Conservation (phyloP, 2,797 vertebrate genomes). For the Bovichtus variegatus region DNA sequence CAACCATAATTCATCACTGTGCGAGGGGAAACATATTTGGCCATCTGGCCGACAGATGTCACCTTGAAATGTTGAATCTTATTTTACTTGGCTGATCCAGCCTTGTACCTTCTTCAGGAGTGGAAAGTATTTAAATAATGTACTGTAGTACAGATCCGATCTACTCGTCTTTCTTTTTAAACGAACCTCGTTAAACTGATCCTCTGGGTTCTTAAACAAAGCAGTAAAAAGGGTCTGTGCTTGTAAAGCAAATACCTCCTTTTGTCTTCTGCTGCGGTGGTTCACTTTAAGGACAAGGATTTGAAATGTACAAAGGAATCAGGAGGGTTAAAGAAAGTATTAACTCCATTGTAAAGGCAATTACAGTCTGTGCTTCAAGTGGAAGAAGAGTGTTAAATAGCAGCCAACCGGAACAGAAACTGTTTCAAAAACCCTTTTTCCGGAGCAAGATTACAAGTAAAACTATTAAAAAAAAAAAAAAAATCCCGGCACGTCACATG, state of each 20-base stretch:
- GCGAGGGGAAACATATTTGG: constrained; percentile 10
- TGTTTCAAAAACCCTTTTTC: too few species aligned
- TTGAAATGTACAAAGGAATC: not conserved
- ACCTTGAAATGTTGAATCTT: constrained; percentile 45
- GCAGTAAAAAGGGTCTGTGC: not conserved
- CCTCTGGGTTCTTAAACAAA: constrained; percentile 17
- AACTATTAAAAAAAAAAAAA: too few species aligned
- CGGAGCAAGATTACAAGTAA: too few species aligned
- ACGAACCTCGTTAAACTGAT: constrained; percentile 5
- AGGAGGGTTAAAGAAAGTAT: too few species aligned
- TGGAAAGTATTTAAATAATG: not conserved
- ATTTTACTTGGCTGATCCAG: constrained; percentile 39
- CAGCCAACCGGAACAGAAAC: too few species aligned
- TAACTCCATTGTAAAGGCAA: too few species aligned
- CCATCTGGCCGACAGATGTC: constrained; percentile 18
- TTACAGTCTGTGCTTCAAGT: too few species aligned
- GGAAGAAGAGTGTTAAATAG: too few species aligned
- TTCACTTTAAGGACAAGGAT: too few species aligned
- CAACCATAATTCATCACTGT: constrained; percentile 9
- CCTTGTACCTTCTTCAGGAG: constrained; percentile 33
- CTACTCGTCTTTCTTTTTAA: constrained; percentile 10
- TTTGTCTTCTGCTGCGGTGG: too few species aligned
- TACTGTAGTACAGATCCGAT: constrained; percentile 12
- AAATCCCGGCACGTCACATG: too few species aligned
- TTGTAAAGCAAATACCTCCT: not conserved